Percentiles rank a stretch among this genome's conserved stretches.
Evolutionary conservation across 1,140 invertebrate species (phyloP).

Genomic region (Acyrthosiphon pisum): DNA sequence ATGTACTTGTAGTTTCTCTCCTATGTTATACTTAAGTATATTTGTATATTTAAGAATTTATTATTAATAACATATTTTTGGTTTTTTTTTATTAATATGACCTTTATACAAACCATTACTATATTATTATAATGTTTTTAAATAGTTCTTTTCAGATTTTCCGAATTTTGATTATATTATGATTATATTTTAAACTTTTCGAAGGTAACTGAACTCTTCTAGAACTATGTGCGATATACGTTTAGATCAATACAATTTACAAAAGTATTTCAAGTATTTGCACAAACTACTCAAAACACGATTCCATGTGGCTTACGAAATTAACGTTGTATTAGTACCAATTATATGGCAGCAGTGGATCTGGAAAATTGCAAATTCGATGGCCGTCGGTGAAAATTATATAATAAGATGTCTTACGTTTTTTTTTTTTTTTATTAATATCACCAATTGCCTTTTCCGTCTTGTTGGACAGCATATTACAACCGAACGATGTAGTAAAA

Average conservation of each 20-base stretch:
- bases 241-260: no score
- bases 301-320: background rate
- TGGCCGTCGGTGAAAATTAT: background rate
- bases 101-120: background rate
- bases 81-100: no score
- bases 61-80: no score
- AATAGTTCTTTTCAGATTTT: background rate
- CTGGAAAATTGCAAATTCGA: background rate
- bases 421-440: background rate
- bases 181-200: background rate
- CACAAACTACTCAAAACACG: background rate
- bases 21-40: no score
- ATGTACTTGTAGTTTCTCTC: no score
- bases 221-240: background rate
- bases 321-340: background rate
- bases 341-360: background rate
- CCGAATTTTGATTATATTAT: background rate
- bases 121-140: background rate
- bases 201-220: background rate
- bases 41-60: no score
- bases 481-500: background rate
- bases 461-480: background rate
- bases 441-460: fast-evolving
- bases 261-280: background rate
- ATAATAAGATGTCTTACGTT: background rate